Base-by-base conservation (phyloP, 2,113 vertebrate genomes). In the Tursiops truncatus region DNA sequence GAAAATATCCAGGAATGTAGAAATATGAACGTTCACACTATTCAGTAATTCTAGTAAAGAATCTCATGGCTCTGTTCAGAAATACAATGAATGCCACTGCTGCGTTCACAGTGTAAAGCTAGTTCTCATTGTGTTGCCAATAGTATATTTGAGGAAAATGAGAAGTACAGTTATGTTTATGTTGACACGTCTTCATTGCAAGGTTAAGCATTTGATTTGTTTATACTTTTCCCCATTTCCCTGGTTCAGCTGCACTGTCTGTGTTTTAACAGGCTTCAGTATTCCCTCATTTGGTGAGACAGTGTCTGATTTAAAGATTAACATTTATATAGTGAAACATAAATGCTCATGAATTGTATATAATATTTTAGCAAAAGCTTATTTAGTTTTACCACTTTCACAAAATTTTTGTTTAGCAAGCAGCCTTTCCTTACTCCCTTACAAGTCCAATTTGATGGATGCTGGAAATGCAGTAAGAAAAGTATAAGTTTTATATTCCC, bases 361-460 rank as follows among this genome's bases (percentile, higher is more conserved):
- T 97, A 97, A 98, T 97, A 97, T 97, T 98, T 98, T 96, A 97
- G 81, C 33, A 82, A 80, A 96, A 88, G 93, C 76, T 96, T 95
- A 95, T 95, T 94, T 97, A 89, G 62, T 89, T 95, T 93, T 96
- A 94, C 80, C 56, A 87, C 20, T 62, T 95, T 70, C 67, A 77
- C 63, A 95, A 85, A 92, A 41, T 92, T 95, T 92, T 73, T 53
- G 53, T 87, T 56, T 68, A 96, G 50, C 68, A 36, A 95, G 53
- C 56, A 94, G 82, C 15, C 79, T 91, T 86, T 41, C 67, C 53
- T 73, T 95, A 71, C 14, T 91, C 62, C 38, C 85, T 84, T 94
- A 73, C 71, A 47, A 95, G 38, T 85, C 26, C 25, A 77, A 15
- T 33, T 50, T 89, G 87, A 94, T 77, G 60, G 38, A 85, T 81